These are phyloP conservation scores for Geodia barretti DNA, from an alignment of 37 sponge, comb jelly and placozoan species.

Conservation along the genomic window DNA sequence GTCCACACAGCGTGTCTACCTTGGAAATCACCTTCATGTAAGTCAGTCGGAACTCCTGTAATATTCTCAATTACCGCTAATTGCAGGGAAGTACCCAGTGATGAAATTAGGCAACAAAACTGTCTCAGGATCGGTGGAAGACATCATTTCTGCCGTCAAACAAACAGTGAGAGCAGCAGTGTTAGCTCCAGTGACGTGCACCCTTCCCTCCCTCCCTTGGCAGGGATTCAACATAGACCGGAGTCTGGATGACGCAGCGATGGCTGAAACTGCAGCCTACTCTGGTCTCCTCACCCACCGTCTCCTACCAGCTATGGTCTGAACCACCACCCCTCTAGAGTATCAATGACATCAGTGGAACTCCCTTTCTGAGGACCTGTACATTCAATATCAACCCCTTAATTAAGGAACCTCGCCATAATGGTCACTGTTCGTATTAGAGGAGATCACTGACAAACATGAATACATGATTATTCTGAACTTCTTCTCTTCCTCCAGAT, in stretches of 20 bases:
- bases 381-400: not conserved
- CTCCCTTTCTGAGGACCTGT: no score
- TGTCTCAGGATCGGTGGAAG: not conserved
- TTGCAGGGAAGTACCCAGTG: not conserved
- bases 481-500: constrained; percentile 24
- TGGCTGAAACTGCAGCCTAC: constrained; percentile 36
- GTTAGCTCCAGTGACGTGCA: not conserved
- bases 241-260: not conserved
- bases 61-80: no score
- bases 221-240: constrained; percentile 47
- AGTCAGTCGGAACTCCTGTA: not conserved
- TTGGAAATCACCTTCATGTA: constrained; percentile 20
- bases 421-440: not conserved
- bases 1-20: constrained; percentile 24
- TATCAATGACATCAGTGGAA: no score
- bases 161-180: not conserved
- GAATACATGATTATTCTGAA: not conserved
- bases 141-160: not conserved
- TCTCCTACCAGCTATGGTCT: constrained; percentile 55
- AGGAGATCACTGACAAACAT: not conserved
- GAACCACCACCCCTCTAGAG: no score
- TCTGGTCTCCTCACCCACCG: constrained; percentile 44
- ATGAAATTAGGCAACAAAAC: not conserved
- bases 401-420: not conserved
- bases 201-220: not conserved